These are phyloP conservation scores for Pyralis farinalis DNA, from an alignment of 2,888 invertebrate genomes.

Conservation along the genomic window DNA sequence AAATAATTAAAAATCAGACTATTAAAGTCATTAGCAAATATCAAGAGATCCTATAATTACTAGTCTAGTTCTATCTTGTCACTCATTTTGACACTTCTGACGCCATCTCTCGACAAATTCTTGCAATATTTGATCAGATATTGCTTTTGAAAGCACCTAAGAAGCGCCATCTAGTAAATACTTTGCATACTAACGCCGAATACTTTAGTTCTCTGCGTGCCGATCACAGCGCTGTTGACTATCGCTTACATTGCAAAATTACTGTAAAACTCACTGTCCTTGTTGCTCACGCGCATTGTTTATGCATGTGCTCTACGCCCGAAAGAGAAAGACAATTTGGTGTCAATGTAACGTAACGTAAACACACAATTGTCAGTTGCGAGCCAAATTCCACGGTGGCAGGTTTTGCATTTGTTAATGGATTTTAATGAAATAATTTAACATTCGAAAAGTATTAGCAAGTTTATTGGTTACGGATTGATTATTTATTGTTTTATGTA, in stretches of 20 bases:
- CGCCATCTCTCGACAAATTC: background rate
- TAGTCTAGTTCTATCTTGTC: no score
- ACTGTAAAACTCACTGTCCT: slow-evolving; percentile 24
- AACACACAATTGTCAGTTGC: slow-evolving; percentile 63
- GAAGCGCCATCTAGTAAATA: slow-evolving; percentile 18
- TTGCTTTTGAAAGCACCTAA: no score
- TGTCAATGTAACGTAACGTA: slow-evolving; percentile 59
- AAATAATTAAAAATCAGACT: no score
- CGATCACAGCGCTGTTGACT: slow-evolving; percentile 14
- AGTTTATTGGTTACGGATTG: slow-evolving; percentile 20
- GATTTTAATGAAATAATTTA: background rate
- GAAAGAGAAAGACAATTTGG: slow-evolving; percentile 35
- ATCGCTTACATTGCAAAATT: slow-evolving; percentile 25
- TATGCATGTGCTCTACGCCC: background rate
- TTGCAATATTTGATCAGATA: no score
- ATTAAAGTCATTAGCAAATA: no score
- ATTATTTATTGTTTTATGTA: slow-evolving; percentile 23
- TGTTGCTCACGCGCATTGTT: slow-evolving; percentile 20
- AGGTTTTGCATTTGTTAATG: slow-evolving; percentile 29
- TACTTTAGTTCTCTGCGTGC: slow-evolving; percentile 19
- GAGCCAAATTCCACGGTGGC: slow-evolving; percentile 50
- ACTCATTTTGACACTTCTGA: background rate
- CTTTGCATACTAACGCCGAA: background rate
- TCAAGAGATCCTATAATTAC: no score
- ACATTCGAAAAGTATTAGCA: background rate